A percentile compares a stretch with the other conserved stretches of the same genome.
Conservation (phyloP, 2,888 invertebrate genomes). For the Hylaea fasciaria region DNA sequence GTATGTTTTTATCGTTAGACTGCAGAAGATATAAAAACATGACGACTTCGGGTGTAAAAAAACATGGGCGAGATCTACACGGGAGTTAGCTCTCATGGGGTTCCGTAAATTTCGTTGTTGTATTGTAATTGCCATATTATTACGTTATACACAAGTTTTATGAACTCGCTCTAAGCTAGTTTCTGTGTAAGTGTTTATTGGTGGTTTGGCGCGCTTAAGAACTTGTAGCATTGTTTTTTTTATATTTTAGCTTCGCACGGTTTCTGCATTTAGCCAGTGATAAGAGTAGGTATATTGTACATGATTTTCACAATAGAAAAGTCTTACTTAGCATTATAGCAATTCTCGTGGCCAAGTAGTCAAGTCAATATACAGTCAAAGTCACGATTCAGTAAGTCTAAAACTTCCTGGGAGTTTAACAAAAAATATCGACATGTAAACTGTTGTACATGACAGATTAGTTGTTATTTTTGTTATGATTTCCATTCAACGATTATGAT, state of each 20-base stretch:
- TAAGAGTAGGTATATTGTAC: too few relatives aligned
- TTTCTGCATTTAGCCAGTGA: too few relatives aligned
- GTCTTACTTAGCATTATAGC: too few relatives aligned
- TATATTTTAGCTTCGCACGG: too few relatives aligned
- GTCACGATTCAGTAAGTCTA: too few relatives aligned
- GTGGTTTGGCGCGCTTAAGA: neutral
- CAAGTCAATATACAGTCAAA: too few relatives aligned
- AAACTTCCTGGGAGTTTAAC: too few relatives aligned
- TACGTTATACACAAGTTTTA: slow-evolving; percentile 26
- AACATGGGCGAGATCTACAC: slow-evolving; percentile 50
- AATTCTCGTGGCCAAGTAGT: too few relatives aligned
- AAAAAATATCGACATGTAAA: neutral
- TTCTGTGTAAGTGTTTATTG: slow-evolving; percentile 32
- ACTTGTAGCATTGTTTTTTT: slow-evolving; percentile 1
- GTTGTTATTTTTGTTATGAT: neutral
- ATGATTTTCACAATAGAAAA: too few relatives aligned
- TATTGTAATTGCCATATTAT: slow-evolving; percentile 40
- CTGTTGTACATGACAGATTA: neutral
- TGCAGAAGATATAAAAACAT: slow-evolving; percentile 58
- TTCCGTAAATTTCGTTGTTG: too few relatives aligned
- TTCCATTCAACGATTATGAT: neutral
- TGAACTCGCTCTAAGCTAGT: neutral
- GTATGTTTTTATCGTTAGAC: slow-evolving; percentile 63
- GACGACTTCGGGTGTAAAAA: slow-evolving; percentile 54
- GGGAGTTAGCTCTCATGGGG: slow-evolving; percentile 46